phyloP scores from a whole-genome alignment of 2,113 vertebrate species.

The Peromyscus leucopus region DNA sequence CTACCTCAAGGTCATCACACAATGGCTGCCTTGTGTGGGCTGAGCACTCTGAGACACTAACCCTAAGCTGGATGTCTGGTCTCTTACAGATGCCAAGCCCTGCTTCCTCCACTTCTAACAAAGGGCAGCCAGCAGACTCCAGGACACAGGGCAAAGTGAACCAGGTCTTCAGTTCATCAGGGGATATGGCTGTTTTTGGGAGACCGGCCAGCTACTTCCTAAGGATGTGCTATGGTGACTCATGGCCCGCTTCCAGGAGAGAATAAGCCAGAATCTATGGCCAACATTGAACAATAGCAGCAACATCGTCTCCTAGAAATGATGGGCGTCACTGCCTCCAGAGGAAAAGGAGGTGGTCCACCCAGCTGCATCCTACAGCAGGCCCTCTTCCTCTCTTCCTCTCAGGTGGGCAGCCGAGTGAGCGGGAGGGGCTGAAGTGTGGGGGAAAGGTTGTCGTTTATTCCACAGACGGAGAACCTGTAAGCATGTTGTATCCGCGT shows the following conservation, averaged over 20 bases:
- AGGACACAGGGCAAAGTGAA: not conserved
- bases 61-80: not conserved
- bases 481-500: not conserved
- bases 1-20: not conserved
- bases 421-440: conserved; percentile 9
- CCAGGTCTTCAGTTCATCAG: not conserved
- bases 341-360: conserved; percentile 64
- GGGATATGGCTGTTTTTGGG: not conserved
- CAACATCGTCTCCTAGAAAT: conserved; percentile 64
- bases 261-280: conserved; percentile 53
- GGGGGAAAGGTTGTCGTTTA: conserved; percentile 53
- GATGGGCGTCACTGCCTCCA: conserved; percentile 71
- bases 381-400: conserved; percentile 72
- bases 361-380: conserved; percentile 72
- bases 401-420: conserved; percentile 49
- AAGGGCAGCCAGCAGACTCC: not conserved
- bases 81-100: not conserved
- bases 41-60: not conserved
- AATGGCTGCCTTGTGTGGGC: fast-evolving
- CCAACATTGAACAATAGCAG: conserved; percentile 77
- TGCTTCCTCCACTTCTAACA: not conserved
- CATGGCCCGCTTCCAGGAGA: conserved; percentile 49
- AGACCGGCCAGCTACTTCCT: conserved; percentile 72
- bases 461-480: not conserved
- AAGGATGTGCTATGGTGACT: conserved; percentile 79